Evolutionary conservation across 1,140 invertebrate genomes (phyloP).

Genomic region (Drosophila rhopaloa): DNA sequence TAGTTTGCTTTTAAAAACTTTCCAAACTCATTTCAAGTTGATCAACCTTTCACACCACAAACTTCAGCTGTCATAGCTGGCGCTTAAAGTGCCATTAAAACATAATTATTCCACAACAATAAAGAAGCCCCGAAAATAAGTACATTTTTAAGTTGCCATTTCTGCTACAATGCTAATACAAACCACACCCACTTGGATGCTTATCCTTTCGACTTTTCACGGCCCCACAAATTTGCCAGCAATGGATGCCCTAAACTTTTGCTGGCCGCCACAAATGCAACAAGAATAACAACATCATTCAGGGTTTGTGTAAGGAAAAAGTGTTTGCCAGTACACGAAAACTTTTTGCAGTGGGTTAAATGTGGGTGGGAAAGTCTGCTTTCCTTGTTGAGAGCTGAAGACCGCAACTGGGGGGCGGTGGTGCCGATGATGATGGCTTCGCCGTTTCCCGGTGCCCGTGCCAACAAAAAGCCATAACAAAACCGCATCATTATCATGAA

Average conservation of each 20-base stretch:
- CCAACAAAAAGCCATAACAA: slow-evolving; percentile 70
- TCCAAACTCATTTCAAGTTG: slow-evolving; percentile 51
- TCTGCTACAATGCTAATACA: slow-evolving; percentile 48
- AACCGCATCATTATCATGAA: slow-evolving; percentile 73
- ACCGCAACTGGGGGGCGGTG: slow-evolving; percentile 48
- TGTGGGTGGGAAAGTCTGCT: slow-evolving; percentile 20
- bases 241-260: slow-evolving; percentile 60
- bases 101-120: slow-evolving; percentile 63
- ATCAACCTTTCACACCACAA: slow-evolving; percentile 36
- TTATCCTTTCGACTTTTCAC: slow-evolving; percentile 33
- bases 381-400: slow-evolving; percentile 54
- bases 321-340: slow-evolving; percentile 69
- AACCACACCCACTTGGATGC: slow-evolving; percentile 15
- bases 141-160: slow-evolving; percentile 60
- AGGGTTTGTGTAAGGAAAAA: slow-evolving; percentile 41
- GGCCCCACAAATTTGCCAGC: slow-evolving; percentile 22
- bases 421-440: slow-evolving; percentile 47
- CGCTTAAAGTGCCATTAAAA: slow-evolving; percentile 62
- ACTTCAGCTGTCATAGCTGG: slow-evolving; percentile 39
- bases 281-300: slow-evolving; percentile 45
- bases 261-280: slow-evolving; percentile 41
- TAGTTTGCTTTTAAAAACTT: slow-evolving; percentile 21
- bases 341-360: slow-evolving; percentile 45
- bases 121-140: slow-evolving; percentile 50
- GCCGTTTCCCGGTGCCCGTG: slow-evolving; percentile 35